Conservation (phyloP, 2,888 invertebrate genomes). For the Vannuccia rotundouncinata region DNA sequence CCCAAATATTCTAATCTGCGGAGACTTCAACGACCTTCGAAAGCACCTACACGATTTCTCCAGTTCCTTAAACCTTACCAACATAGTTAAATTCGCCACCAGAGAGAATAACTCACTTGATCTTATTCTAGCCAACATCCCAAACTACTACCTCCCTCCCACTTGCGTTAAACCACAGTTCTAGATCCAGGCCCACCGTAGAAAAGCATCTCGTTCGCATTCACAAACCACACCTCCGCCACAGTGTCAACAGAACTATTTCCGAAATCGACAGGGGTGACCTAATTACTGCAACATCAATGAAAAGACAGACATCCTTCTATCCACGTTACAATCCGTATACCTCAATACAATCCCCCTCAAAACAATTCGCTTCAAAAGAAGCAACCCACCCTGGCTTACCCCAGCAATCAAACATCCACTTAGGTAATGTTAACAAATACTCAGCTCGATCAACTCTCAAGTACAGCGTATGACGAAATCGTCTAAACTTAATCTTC, state of each 20-base stretch:
- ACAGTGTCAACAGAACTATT: background rate
- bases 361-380: background rate
- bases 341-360: background rate
- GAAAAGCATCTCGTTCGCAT: background rate
- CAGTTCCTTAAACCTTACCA: background rate
- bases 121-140: background rate
- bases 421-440: too few relatives aligned
- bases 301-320: background rate
- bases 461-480: background rate
- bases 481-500: background rate
- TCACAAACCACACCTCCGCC: background rate
- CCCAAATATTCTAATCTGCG: background rate
- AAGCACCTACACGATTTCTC: background rate
- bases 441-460: too few relatives aligned
- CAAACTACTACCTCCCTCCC: background rate
- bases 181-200: background rate
- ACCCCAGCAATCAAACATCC: background rate
- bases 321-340: background rate
- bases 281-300: background rate
- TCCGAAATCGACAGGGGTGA: background rate
- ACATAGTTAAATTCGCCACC: background rate
- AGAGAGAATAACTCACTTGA: background rate
- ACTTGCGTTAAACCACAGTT: background rate
- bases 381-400: background rate
- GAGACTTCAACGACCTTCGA: background rate